phyloP scores from a whole-genome alignment of 2,888 invertebrate species.

The Serripes groenlandicus region DNA sequence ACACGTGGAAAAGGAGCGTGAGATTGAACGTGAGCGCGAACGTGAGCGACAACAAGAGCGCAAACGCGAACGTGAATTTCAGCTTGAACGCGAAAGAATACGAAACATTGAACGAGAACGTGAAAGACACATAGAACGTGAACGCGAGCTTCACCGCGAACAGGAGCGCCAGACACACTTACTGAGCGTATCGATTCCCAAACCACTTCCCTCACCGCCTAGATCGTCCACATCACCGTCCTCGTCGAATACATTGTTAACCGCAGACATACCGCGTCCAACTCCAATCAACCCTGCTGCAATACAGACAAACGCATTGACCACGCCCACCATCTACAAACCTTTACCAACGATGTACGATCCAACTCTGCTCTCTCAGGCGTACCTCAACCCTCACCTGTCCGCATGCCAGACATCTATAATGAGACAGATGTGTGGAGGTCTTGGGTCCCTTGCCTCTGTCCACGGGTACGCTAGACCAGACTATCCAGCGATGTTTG shows the following conservation, averaged over 20 bases:
- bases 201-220: conserved; percentile 56
- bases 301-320: conserved; percentile 72
- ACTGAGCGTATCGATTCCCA: conserved; percentile 42
- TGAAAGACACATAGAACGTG: conserved; percentile 21
- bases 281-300: conserved; percentile 77
- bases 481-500: conserved; percentile 65
- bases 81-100: conserved; percentile 31
- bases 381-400: conserved; percentile 60
- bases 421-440: conserved; percentile 63
- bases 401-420: conserved; percentile 61
- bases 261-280: conserved; percentile 68
- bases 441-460: conserved; percentile 38
- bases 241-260: conserved; percentile 20
- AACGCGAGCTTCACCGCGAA: conserved; percentile 39
- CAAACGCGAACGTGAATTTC: conserved; percentile 29
- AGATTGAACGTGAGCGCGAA: conserved; percentile 21
- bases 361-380: conserved; percentile 65
- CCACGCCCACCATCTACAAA: conserved; percentile 72
- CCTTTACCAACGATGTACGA: conserved; percentile 75
- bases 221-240: conserved; percentile 32
- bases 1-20: conserved; percentile 13
- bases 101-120: conserved; percentile 38
- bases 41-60: conserved; percentile 10
- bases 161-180: conserved; percentile 49
- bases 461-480: conserved; percentile 54